Evolutionary conservation across 2,888 invertebrate species (phyloP), one percentile per base, ranked within the genome.

Genomic region (Acronicta alni): DNA sequence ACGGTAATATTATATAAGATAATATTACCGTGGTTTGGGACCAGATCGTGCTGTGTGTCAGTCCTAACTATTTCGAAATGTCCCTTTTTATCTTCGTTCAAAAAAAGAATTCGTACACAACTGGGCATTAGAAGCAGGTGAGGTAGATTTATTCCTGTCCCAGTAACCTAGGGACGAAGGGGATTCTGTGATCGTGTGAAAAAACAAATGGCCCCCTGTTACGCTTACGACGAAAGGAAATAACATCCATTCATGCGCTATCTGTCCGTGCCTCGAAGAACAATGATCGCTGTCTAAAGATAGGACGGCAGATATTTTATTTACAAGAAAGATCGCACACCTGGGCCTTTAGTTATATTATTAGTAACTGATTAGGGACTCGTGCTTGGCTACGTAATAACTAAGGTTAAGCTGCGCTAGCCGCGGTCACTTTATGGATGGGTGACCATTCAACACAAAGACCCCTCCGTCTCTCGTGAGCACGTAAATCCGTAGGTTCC

Each of bases 121-220:
- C 47, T 58, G 49, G 53, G 51, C 58, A 58, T 74, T 67, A 61
- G 42, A 63, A 66, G 54, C 63, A 75, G 70, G 69, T 71, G 59
- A 67, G 53, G 61, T 59, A 72, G 81, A 83, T 83, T 82, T 86
- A 87, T 84, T 76, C 71, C 72, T 77, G 83, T 75, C 80, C 84
- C 63, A 82, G 77, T 86, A 80, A 80, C 81, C 75, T 57, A 62
- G 60, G 73, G 65, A 67, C 65, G 64, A 68, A 65, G 64, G 62
- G 60, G 75, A 63, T 75, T 68, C 58, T 72, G 70, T 74, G 72
- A 72, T 77, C 77, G 79, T 77, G 79, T 77, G 80, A 83, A 85
- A 81, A 80, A 78, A 66, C 75, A 66, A 78, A 74, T 74, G 78
- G 75, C 69, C 69, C 42, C 70, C 70, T 61, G 64, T 75, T 66